phyloP scores from a whole-genome alignment of 1,140 invertebrate species.

The Sycophaga agraensis region DNA sequence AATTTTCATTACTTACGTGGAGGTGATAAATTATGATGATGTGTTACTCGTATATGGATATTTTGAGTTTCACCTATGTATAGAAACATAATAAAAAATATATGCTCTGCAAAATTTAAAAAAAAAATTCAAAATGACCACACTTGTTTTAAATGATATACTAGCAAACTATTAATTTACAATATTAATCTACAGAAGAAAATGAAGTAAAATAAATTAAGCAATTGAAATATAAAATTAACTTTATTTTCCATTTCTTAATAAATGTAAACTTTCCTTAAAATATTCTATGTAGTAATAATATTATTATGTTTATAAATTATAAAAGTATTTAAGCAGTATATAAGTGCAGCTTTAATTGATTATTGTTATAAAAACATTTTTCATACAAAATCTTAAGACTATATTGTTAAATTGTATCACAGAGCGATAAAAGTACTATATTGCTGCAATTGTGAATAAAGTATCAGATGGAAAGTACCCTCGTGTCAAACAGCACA shows the following conservation, averaged over 20 bases:
- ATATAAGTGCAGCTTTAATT: not conserved
- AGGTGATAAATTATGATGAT: conserved; percentile 57
- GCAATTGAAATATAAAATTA: conserved; percentile 6
- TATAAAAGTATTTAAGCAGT: not conserved
- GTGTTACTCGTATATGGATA: conserved; percentile 60
- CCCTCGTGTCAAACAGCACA: not conserved
- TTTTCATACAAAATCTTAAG: conserved; percentile 5
- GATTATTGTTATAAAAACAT: too few species aligned
- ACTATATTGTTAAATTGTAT: conserved; percentile 12
- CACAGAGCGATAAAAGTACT: conserved; percentile 10
- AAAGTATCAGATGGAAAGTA: not conserved
- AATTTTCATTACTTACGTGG: conserved; percentile 59
- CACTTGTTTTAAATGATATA: not conserved
- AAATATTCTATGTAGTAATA: not conserved
- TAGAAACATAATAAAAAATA: conserved; percentile 14
- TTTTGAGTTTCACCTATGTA: conserved; percentile 54
- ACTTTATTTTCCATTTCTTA: conserved; percentile 17
- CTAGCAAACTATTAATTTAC: not conserved
- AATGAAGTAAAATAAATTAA: conserved; percentile 8
- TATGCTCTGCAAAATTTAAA: not conserved
- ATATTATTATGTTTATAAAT: conserved; percentile 3
- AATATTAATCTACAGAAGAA: not conserved
- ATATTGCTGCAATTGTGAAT: not conserved
- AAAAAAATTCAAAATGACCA: not conserved
- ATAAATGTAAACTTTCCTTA: not conserved